A percentile compares a stretch with the other conserved stretches of the same genome.
These are phyloP conservation scores for Plecotus auritus DNA, from an alignment of 2,113 vertebrate genomes.

Conservation along the genomic window DNA sequence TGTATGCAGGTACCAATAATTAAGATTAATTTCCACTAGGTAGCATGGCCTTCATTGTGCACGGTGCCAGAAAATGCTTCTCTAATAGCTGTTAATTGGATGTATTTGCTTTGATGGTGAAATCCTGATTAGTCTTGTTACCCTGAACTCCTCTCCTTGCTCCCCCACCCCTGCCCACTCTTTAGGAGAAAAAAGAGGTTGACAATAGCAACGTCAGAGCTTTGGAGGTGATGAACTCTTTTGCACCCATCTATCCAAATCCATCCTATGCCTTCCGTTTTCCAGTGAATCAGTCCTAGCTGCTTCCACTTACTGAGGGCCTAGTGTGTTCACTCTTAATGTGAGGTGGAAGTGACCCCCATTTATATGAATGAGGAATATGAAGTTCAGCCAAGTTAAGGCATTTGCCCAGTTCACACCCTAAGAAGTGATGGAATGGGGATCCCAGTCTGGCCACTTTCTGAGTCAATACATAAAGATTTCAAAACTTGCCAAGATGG, in stretches of 20 bases:
- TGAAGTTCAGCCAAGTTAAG: background rate
- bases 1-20: slow-evolving; percentile 89
- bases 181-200: slow-evolving; percentile 73
- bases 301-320: background rate
- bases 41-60: slow-evolving; percentile 86
- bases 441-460: background rate
- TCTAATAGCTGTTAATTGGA: slow-evolving; percentile 88
- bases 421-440: background rate
- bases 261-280: background rate
- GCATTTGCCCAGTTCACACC: background rate
- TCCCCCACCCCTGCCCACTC: slow-evolving; percentile 43
- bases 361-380: background rate
- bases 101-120: slow-evolving; percentile 85
- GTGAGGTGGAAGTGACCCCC: background rate
- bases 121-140: slow-evolving; percentile 84
- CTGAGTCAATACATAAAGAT: background rate
- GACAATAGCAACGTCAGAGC: slow-evolving; percentile 63
- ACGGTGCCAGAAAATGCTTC: slow-evolving; percentile 84
- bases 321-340: background rate
- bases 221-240: slow-evolving; percentile 54
- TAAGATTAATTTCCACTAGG: slow-evolving; percentile 91
- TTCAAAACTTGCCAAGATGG: background rate
- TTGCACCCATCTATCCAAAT: background rate
- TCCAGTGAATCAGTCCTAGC: background rate
- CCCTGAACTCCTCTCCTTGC: slow-evolving; percentile 61